Percentiles rank a stretch among this genome's conserved stretches.
phyloP scores from a whole-genome alignment of 2,797 vertebrate genomes.

The Gymnopithys bicolor region DNA sequence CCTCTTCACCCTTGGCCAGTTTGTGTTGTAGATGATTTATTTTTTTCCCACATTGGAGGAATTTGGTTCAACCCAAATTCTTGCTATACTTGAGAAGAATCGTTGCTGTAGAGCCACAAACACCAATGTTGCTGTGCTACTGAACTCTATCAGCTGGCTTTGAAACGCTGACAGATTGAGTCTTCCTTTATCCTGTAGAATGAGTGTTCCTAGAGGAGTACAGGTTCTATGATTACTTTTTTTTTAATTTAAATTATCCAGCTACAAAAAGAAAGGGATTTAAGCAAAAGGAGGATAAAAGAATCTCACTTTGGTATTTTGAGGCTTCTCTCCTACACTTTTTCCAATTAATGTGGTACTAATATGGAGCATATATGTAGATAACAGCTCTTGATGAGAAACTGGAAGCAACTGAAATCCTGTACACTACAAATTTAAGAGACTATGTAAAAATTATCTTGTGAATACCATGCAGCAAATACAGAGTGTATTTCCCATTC shows the following conservation, averaged over 20 bases:
- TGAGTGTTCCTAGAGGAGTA: neutral
- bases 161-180: neutral
- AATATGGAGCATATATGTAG: neutral
- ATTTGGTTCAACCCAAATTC: slow-evolving; percentile 24
- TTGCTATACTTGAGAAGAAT: slow-evolving; percentile 27
- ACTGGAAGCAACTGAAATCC: neutral
- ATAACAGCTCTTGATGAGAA: neutral
- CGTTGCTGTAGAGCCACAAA: neutral
- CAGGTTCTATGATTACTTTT: neutral
- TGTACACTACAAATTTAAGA: neutral
- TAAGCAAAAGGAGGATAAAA: neutral
- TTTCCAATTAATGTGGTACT: neutral
- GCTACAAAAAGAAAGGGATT: neutral
- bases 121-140: neutral
- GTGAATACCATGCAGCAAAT: neutral
- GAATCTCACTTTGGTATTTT: neutral
- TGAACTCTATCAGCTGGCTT: neutral
- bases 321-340: neutral
- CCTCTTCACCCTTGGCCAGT: neutral
- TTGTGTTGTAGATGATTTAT: neutral
- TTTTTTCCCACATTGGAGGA: neutral
- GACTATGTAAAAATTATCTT: neutral
- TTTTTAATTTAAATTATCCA: neutral
- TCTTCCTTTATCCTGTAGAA: slow-evolving; percentile 7
- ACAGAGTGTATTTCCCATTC: neutral